A percentile compares a stretch with the other conserved stretches of the same genome.
phyloP scores from a whole-genome alignment of 2,888 invertebrate species.

The Clitarchus hookeri region DNA sequence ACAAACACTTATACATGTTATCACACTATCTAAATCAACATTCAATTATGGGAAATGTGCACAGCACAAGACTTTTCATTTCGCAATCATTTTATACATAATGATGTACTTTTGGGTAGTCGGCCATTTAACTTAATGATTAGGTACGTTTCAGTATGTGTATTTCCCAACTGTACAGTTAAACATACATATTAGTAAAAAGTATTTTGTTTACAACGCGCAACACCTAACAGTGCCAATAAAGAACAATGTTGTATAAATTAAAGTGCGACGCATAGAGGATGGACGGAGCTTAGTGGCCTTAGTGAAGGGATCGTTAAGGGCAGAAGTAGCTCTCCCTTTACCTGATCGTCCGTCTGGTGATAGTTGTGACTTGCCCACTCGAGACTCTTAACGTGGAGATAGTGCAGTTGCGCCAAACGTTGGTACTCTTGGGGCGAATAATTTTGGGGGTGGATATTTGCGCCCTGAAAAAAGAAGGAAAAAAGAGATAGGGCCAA shows the following conservation, averaged over 20 bases:
- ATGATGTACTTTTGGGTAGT: too few relatives aligned
- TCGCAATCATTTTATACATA: too few relatives aligned
- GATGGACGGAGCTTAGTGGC: not conserved
- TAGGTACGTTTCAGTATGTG: not conserved
- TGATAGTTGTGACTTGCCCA: conserved; percentile 24
- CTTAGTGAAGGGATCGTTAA: not conserved
- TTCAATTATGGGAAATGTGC: too few relatives aligned
- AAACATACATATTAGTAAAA: not conserved
- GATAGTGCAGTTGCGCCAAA: conserved; percentile 25
- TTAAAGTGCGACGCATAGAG: not conserved
- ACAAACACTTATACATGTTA: too few relatives aligned
- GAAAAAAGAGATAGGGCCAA: conserved; percentile 26
- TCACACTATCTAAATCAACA: too few relatives aligned
- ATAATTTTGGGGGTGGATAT: conserved; percentile 26
- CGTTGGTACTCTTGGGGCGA: conserved; percentile 22
- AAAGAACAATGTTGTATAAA: not conserved
- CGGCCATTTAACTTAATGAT: too few relatives aligned
- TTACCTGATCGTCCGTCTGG: conserved; percentile 25
- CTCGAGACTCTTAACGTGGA: conserved; percentile 24
- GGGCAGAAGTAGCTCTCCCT: not conserved
- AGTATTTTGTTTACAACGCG: not conserved
- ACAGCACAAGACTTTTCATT: too few relatives aligned
- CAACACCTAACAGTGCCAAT: not conserved
- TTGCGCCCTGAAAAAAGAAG: conserved; percentile 27
- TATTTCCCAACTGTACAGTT: not conserved